These are phyloP conservation scores for Microchrysa polita DNA, from an alignment of 2,888 invertebrate genomes.

Conservation along the genomic window DNA sequence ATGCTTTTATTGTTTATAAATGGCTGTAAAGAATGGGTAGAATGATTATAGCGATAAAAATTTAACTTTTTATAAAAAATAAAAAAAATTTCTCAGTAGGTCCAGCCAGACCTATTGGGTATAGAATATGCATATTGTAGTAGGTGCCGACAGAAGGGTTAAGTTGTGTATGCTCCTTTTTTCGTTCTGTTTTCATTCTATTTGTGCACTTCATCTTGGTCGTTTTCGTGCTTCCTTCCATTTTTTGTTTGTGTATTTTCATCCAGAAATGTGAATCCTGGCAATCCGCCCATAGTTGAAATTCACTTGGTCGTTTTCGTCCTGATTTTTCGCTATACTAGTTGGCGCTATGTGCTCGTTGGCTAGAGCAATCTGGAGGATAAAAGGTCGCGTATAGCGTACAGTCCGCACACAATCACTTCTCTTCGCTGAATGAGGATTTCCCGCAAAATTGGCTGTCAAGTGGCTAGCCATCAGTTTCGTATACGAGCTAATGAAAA, in stretches of 20 bases:
- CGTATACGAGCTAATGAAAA: slow-evolving; percentile 37
- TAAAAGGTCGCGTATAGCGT: background rate
- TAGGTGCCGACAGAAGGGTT: too few relatives aligned
- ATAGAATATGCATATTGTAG: too few relatives aligned
- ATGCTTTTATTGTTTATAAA: too few relatives aligned
- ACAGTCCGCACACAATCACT: slow-evolving; percentile 11
- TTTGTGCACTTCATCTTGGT: background rate
- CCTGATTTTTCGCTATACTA: background rate
- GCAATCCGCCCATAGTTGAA: slow-evolving; percentile 18
- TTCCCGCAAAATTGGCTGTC: slow-evolving; percentile 31
- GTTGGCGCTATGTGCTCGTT: slow-evolving; percentile 1
- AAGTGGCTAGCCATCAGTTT: slow-evolving; percentile 38
- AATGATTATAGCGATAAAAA: too few relatives aligned
- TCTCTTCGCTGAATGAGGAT: slow-evolving; percentile 4
- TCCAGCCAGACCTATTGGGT: too few relatives aligned
- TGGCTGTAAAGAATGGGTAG: too few relatives aligned
- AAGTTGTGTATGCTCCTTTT: background rate
- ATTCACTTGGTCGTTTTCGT: background rate
- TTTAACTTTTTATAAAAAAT: too few relatives aligned
- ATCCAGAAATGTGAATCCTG: background rate
- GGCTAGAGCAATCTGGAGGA: slow-evolving; percentile 28
- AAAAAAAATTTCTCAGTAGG: too few relatives aligned
- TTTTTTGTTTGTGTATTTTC: too few relatives aligned
- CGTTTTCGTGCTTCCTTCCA: too few relatives aligned
- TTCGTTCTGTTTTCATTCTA: background rate